A percentile compares a stretch with the other conserved stretches of the same genome.
Conservation (phyloP, 2,888 invertebrate species). For the Subacronicta megacephala region DNA sequence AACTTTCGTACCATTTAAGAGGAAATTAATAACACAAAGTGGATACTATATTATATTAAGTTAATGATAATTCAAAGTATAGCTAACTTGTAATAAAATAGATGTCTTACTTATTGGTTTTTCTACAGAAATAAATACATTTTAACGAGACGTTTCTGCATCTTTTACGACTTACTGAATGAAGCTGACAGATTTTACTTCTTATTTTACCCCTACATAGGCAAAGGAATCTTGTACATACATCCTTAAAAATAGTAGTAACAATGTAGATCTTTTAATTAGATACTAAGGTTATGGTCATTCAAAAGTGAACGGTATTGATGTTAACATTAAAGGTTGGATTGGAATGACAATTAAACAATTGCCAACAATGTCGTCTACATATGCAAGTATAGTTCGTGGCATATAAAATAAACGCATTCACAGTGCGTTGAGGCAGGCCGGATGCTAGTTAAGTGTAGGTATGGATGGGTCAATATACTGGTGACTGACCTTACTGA, state of each 20-base stretch:
- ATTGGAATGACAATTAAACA: slow-evolving; percentile 22
- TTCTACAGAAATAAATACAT: slow-evolving; percentile 31
- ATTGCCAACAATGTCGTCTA: slow-evolving; percentile 39
- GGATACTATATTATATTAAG: neutral
- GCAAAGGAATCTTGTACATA: slow-evolving; percentile 35
- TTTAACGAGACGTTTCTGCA: slow-evolving; percentile 31
- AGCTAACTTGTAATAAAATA: neutral
- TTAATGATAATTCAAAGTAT: neutral
- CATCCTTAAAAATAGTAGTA: slow-evolving; percentile 25
- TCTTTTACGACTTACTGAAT: slow-evolving; percentile 26
- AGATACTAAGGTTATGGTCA: slow-evolving; percentile 9
- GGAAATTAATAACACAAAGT: too few relatives aligned
- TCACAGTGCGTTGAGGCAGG: slow-evolving; percentile 75
- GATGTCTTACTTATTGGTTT: slow-evolving; percentile 15
- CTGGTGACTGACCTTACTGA: slow-evolving; percentile 73
- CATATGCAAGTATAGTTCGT: slow-evolving; percentile 53
- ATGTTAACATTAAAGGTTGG: neutral
- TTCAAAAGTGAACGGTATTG: slow-evolving; percentile 20
- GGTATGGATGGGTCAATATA: slow-evolving; percentile 54
- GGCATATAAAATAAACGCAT: slow-evolving; percentile 61
- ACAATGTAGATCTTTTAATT: slow-evolving; percentile 40
- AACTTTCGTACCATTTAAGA: too few relatives aligned
- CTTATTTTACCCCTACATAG: slow-evolving; percentile 28
- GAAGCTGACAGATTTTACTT: slow-evolving; percentile 43
- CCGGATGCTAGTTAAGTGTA: slow-evolving; percentile 62